phyloP scores from a whole-genome alignment of 2,113 vertebrate species.

The Eclectus roratus region DNA sequence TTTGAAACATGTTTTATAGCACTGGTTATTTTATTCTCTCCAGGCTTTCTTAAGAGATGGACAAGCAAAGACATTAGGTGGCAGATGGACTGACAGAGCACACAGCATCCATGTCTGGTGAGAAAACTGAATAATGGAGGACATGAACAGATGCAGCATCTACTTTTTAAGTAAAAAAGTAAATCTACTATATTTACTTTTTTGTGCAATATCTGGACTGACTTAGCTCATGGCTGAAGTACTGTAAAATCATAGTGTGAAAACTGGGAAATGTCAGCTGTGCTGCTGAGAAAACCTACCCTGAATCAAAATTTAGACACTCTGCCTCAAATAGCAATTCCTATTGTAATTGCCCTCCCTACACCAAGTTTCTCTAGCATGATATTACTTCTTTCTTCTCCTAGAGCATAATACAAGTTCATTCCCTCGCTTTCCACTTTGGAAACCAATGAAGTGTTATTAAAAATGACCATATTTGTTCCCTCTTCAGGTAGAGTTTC shows the following conservation, averaged over 20 bases:
- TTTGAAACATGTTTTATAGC: not conserved
- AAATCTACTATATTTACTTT: not conserved
- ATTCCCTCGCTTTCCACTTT: not conserved
- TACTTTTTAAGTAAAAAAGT: not conserved
- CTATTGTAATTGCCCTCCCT: not conserved
- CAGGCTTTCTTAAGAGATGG: not conserved
- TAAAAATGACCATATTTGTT: not conserved
- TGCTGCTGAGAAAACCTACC: slow-evolving; percentile 1
- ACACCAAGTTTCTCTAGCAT: not conserved
- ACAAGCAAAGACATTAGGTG: not conserved
- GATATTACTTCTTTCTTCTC: not conserved
- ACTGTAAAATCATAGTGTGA: not conserved
- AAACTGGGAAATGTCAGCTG: not conserved
- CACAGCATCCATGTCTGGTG: not conserved
- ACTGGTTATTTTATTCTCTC: not conserved
- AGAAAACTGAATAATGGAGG: slow-evolving; percentile 2
- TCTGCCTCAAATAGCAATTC: not conserved
- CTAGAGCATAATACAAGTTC: not conserved
- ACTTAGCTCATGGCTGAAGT: not conserved
- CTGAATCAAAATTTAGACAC: not conserved
- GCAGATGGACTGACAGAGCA: not conserved
- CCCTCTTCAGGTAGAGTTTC: not conserved
- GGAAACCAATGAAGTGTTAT: not conserved
- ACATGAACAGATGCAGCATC: not conserved
- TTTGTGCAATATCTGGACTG: slow-evolving; percentile 2